Evolutionary conservation across 2,113 vertebrate species (phyloP), one percentile per base, ranked within the genome.

Genomic region (Perca flavescens): DNA sequence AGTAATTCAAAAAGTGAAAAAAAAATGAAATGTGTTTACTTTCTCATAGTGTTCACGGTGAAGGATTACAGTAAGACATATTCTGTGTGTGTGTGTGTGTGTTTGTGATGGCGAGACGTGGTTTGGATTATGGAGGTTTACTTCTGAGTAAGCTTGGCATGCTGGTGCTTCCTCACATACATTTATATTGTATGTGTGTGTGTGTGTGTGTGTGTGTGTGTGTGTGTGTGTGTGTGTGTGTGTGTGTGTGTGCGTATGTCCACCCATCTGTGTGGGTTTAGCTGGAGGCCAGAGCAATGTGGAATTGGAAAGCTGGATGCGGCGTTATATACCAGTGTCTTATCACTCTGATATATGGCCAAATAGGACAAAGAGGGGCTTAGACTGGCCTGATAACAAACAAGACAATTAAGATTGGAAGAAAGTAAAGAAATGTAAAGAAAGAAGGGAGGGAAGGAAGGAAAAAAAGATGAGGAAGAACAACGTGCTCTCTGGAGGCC

Each of bases 271-370:
- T 82, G 80, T 68, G 66, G 50, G 76, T 88, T 88, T 89, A 85
- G 82, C 89, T 90, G 88, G 62, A 85, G 88, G 79, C 49, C 58
- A 80, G 34, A 90, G 68, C 21, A 34, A 80, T 58, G 76, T 72
- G 75, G 64, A 66, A 79, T 77, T 67, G 80, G 57, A 86, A 86
- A 56, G 49, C 61, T 77, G 57, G 56, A 79, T 75, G 79, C 74
- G 64, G 83, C 53, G 54, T 79, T 82, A 79, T 80, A 62, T 57
- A 84, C 50, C 58, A 53, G 50, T 40, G 61, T 82, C 74, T 93
- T 89, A 91, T 87, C 88, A 19, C 85, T 77, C 34, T 77, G 81
- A 89, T 89, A 86, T 62, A 75, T 71, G 71, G 77, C 82, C 88
- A 92, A 92, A 90, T 87, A 83, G 90, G 65, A 90, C 70, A 79